A percentile compares a stretch with the other conserved stretches of the same genome.
Conservation (phyloP, 2,888 invertebrate genomes). For the Sarcophaga caerulescens region DNA sequence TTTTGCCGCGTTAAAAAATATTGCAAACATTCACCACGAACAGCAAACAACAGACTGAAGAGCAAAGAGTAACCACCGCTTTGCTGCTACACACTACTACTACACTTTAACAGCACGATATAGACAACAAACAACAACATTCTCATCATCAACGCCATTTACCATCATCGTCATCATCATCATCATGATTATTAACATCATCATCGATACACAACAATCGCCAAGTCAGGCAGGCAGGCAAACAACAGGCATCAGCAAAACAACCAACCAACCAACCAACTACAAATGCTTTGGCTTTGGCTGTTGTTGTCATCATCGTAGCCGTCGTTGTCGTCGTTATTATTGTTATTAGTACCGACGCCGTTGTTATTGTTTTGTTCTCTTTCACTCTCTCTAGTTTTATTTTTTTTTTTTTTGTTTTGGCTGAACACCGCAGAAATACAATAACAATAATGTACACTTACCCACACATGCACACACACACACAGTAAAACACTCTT, state of each 20-base stretch:
- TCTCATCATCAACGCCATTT: slow-evolving; percentile 51
- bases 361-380: slow-evolving; percentile 46
- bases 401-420: slow-evolving; percentile 17
- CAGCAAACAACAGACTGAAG: slow-evolving; percentile 67
- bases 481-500: neutral
- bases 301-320: slow-evolving; percentile 29
- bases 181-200: slow-evolving; percentile 1
- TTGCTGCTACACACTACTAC: neutral
- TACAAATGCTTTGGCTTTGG: neutral
- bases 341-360: slow-evolving; percentile 38
- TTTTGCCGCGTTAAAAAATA: slow-evolving; percentile 59
- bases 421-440: slow-evolving; percentile 45
- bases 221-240: slow-evolving; percentile 53
- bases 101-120: neutral
- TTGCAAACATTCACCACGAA: slow-evolving; percentile 65
- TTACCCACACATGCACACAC: neutral
- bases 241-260: slow-evolving; percentile 32
- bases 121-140: slow-evolving; percentile 62
- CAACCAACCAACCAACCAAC: slow-evolving; percentile 8
- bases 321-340: slow-evolving; percentile 28
- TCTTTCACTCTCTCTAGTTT: slow-evolving; percentile 24
- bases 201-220: slow-evolving; percentile 50
- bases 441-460: slow-evolving; percentile 53
- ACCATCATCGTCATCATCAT: slow-evolving; percentile 37
- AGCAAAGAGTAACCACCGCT: slow-evolving; percentile 52